These are phyloP conservation scores for Drosophila anomelani DNA, from an alignment of 2,888 invertebrate genomes.

Conservation along the genomic window DNA sequence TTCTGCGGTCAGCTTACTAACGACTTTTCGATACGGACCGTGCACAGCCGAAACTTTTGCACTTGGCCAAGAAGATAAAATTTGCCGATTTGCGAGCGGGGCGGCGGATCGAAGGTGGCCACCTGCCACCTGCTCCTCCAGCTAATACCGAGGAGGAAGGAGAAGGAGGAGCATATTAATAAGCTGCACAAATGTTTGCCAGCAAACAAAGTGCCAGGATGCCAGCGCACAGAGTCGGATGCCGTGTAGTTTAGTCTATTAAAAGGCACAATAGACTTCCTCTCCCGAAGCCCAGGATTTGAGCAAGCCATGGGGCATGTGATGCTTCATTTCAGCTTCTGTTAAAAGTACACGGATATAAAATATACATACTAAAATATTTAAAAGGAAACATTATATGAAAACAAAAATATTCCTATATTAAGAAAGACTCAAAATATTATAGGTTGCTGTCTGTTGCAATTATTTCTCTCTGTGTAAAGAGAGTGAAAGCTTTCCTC, in stretches of 20 bases:
- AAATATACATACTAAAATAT: neutral
- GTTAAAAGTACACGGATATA: neutral
- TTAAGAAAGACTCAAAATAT: neutral
- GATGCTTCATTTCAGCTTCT: slow-evolving; percentile 50
- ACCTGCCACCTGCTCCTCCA: slow-evolving; percentile 29
- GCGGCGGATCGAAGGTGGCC: neutral
- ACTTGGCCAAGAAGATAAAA: slow-evolving; percentile 69
- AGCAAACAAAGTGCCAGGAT: slow-evolving; percentile 55
- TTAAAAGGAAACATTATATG: too few relatives aligned
- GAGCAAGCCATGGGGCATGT: slow-evolving; percentile 29
- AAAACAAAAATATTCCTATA: neutral
- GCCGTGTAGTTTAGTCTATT: slow-evolving; percentile 66
- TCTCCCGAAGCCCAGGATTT: slow-evolving; percentile 1
- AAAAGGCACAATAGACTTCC: slow-evolving; percentile 63
- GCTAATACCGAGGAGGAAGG: slow-evolving; percentile 43
- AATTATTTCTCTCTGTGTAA: slow-evolving; percentile 15
- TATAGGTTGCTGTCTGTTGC: neutral
- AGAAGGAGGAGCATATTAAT: slow-evolving; percentile 60
- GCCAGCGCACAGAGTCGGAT: slow-evolving; percentile 26
- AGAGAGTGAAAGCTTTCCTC: slow-evolving; percentile 55
- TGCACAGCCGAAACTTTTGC: slow-evolving; percentile 55
- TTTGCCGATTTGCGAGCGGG: slow-evolving; percentile 55
- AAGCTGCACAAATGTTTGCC: slow-evolving; percentile 73
- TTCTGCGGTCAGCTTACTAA: slow-evolving; percentile 76
- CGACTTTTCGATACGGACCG: slow-evolving; percentile 72